Conservation (phyloP, 2,797 vertebrate species). For the Threskiornis aethiopicus region DNA sequence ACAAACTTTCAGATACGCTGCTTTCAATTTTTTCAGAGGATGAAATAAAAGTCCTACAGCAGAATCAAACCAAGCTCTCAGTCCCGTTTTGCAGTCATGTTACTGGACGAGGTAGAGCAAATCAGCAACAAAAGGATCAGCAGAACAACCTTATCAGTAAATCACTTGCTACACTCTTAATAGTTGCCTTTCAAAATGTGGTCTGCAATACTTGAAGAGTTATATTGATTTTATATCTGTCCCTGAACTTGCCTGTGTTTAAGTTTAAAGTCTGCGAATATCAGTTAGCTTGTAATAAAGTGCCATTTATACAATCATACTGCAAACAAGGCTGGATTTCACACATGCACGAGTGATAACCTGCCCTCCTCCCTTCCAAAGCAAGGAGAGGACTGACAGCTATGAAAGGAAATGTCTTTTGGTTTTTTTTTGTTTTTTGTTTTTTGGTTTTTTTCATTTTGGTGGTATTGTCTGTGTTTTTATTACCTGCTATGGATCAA, state of each 20-base stretch:
- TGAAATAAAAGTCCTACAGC: conserved; percentile 16
- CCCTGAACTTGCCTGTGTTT: conserved; percentile 1
- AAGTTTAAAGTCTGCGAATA: conserved; percentile 20
- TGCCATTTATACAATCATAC: conserved; percentile 38
- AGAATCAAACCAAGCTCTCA: not conserved
- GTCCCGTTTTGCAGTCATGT: not conserved
- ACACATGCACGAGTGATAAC: not conserved
- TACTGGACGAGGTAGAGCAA: not conserved
- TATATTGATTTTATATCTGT: conserved; percentile 43
- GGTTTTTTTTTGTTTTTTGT: not conserved
- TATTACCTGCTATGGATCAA: conserved; percentile 4
- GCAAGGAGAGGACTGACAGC: not conserved
- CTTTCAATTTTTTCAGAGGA: not conserved
- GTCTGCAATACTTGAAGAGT: not conserved
- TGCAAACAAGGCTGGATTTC: conserved; percentile 44
- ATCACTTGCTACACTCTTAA: not conserved
- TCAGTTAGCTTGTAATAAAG: conserved; percentile 53
- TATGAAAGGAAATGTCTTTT: not conserved
- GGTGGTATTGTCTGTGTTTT: not conserved
- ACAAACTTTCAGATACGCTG: not conserved
- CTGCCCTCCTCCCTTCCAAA: not conserved
- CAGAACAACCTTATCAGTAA: conserved; percentile 5
- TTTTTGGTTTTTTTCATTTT: not conserved
- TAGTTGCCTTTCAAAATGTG: conserved; percentile 21
- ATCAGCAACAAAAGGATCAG: not conserved